A percentile compares a stretch with the other conserved stretches of the same genome.
phyloP scores from a whole-genome alignment of 2,888 invertebrate species.

The Panzeria rudis region DNA sequence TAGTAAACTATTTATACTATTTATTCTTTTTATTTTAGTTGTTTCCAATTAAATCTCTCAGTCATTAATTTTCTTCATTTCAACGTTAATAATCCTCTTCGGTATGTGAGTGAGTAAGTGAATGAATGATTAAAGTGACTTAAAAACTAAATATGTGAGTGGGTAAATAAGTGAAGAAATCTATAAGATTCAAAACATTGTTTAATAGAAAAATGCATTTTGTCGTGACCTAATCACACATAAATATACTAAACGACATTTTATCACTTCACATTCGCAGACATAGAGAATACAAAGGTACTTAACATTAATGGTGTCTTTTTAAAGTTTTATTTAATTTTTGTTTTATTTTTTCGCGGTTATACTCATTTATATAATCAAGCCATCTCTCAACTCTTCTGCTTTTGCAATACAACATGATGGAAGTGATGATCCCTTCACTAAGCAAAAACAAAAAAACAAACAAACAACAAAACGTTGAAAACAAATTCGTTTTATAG shows the following conservation, averaged over 20 bases:
- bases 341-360: constrained; percentile 19
- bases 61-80: constrained; percentile 54
- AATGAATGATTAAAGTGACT: constrained; percentile 28
- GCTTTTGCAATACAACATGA: constrained; percentile 49
- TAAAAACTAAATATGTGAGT: constrained; percentile 1
- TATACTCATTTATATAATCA: constrained; percentile 66
- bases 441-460: not conserved
- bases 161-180: constrained; percentile 9
- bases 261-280: constrained; percentile 55
- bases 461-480: not conserved
- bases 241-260: constrained; percentile 71
- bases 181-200: constrained; percentile 23
- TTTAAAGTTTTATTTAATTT: constrained; percentile 45
- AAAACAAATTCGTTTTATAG: constrained; percentile 30
- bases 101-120: constrained; percentile 30
- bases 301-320: constrained; percentile 42
- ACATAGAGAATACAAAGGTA: not conserved
- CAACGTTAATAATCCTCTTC: constrained; percentile 40
- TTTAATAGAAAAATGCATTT: constrained; percentile 66
- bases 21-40: not conserved
- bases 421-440: constrained; percentile 67
- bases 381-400: constrained; percentile 52
- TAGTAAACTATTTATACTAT: constrained; percentile 17
- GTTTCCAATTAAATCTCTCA: constrained; percentile 40
- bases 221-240: constrained; percentile 71